These are phyloP conservation scores for Eilema griseolum DNA, from an alignment of 2,888 invertebrate genomes.

Conservation along the genomic window DNA sequence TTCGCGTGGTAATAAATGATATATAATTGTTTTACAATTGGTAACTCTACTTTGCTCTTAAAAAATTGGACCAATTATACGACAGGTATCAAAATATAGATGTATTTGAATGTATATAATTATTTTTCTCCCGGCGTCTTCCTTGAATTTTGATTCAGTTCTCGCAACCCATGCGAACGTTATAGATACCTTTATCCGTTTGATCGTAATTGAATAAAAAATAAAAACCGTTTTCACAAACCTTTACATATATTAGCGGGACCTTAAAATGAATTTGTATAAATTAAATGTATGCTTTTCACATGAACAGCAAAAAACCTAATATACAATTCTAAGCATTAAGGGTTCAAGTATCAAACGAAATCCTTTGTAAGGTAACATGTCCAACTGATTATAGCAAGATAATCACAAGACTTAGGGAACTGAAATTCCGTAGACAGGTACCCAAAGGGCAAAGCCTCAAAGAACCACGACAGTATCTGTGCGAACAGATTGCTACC, in stretches of 20 bases:
- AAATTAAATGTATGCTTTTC: not conserved
- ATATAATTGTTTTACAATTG: no score
- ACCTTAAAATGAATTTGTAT: not conserved
- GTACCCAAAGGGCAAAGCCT: conserved; percentile 34
- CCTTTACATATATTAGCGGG: not conserved
- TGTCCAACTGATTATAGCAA: conserved; percentile 25
- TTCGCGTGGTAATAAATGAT: no score
- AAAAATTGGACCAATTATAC: no score
- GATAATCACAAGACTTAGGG: conserved; percentile 21
- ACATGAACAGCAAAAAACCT: not conserved
- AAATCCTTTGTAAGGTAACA: conserved; percentile 31
- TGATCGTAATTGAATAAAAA: no score
- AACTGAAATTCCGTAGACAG: conserved; percentile 28
- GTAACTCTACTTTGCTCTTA: no score
- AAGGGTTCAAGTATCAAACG: conserved; percentile 14
- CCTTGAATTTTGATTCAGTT: no score
- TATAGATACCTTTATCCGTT: no score
- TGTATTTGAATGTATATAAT: no score
- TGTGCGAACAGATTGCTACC: conserved; percentile 25
- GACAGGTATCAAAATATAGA: no score
- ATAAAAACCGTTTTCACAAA: no score
- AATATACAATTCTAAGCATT: not conserved
- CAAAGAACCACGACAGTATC: conserved; percentile 39
- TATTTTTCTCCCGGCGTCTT: no score
- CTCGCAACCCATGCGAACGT: no score